Evolutionary conservation across 35 echinoderm and acorn worm genomes (phyloP), one percentile per base, ranked within the genome.

Genomic region (Diadema setosum): DNA sequence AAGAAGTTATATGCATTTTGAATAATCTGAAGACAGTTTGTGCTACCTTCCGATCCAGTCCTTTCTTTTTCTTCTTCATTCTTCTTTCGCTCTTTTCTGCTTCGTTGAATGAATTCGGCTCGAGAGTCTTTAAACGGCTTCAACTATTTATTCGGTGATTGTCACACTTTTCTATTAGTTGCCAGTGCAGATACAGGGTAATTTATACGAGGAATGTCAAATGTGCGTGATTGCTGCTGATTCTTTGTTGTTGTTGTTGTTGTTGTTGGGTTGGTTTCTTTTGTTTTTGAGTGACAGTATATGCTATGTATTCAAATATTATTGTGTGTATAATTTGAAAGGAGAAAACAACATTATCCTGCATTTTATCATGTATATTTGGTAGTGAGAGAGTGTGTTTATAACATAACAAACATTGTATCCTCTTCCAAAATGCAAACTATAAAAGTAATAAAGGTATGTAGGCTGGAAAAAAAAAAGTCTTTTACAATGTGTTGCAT

Each of bases 361-460:
- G 63, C 63, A 67, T 67, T 67, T 67, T 67, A 67, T 67, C 63
- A 67, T 67, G 63, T 67, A 67, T 67, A 67, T 67, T 67, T 26
- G 63, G 63, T 67, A 67, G 63, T 33, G 63, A 67, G 63, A 67
- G 63, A 33, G 63, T 67, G 63, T 67, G 30, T 67, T 12, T 67
- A 33, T 67, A 67, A 67, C 30, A n/a, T 3, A 67, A 65, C 30
- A 67, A 15, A 67, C 12, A 15, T 67, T 67, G 63, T 67, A 67
- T 33, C 63, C 63, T 67, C 63, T 67, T 67, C 63, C 63, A 67
- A 16, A 67, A 67, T 67, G 63, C 63, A 67, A 67, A 67, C 18
- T 67, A 67, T 67, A 26, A 67, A 67, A 34, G 30, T 33, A 67
- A 33, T 33, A 67, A 67, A 27, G 37, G 2, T 2, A 67, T 67